A percentile compares a stretch with the other conserved stretches of the same genome.
Evolutionary conservation across 2,888 invertebrate genomes (phyloP).

Genomic region (Lithophane leautieri): DNA sequence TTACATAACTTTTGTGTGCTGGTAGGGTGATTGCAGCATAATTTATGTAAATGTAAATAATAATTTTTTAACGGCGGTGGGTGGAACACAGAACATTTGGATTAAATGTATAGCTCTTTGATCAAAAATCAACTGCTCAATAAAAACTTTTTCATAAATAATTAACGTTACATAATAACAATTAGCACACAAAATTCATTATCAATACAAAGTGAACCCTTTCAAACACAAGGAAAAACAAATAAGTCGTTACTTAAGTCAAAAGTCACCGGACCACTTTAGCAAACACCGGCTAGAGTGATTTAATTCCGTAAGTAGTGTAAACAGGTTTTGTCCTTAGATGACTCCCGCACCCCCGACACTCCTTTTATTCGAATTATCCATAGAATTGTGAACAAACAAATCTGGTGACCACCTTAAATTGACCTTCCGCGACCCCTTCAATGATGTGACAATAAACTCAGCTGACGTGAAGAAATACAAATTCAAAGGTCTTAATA

Average conservation of each 20-base stretch:
- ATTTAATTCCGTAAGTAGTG: constrained; percentile 88
- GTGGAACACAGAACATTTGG: not conserved
- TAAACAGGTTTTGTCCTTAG: constrained; percentile 84
- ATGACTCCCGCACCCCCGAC: constrained; percentile 73
- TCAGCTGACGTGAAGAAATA: constrained; percentile 69
- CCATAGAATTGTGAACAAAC: constrained; percentile 76
- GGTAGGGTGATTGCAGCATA: constrained; percentile 49
- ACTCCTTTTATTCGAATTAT: constrained; percentile 72
- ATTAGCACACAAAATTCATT: not conserved
- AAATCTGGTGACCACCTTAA: constrained; percentile 70
- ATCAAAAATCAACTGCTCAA: not conserved
- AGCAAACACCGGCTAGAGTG: constrained; percentile 80
- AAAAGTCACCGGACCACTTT: constrained; percentile 73
- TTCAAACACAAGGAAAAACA: constrained; percentile 42
- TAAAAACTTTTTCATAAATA: not conserved
- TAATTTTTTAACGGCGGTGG: constrained; percentile 28
- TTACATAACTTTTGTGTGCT: constrained; percentile 54
- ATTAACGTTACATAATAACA: not conserved
- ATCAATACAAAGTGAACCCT: constrained; percentile 23
- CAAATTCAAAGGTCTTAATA: constrained; percentile 76
- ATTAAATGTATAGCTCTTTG: not conserved
- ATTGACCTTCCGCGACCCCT: constrained; percentile 67
- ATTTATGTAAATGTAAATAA: constrained; percentile 47
- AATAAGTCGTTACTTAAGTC: constrained; percentile 62
- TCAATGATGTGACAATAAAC: constrained; percentile 63